phyloP scores from a whole-genome alignment of 2,113 vertebrate genomes.

The Ceyx melanurus region DNA sequence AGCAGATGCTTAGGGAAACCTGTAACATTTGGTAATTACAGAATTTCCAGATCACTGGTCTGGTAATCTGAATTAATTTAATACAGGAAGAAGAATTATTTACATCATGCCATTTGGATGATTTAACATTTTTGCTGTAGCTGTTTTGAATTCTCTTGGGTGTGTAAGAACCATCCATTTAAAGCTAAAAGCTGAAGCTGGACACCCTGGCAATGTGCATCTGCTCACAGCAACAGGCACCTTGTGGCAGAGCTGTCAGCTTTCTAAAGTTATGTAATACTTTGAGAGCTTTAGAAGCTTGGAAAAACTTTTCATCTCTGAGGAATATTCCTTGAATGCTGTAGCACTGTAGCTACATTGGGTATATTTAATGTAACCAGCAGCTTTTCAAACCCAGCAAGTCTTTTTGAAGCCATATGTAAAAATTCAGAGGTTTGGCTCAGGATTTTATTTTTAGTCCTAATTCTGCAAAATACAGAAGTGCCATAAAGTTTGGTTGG shows the following conservation, averaged over 20 bases:
- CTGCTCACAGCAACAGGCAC: not conserved
- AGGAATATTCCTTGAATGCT: not conserved
- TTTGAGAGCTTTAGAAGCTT: not conserved
- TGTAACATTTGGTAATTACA: not conserved
- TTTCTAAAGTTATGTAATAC: not conserved
- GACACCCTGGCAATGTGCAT: not conserved
- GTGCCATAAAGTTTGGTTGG: not conserved
- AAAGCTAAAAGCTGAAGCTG: not conserved
- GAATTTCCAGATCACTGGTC: not conserved
- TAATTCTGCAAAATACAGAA: not conserved
- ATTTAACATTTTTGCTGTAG: not conserved
- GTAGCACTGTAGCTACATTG: not conserved
- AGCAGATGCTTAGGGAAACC: not conserved
- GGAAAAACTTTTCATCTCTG: not conserved
- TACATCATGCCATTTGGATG: fast-evolving
- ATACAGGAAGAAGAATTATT: not conserved
- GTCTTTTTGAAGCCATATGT: not conserved
- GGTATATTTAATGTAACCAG: not conserved
- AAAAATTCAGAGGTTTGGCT: not conserved
- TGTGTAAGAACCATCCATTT: not conserved
- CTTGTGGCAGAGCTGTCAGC: not conserved
- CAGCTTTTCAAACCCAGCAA: not conserved
- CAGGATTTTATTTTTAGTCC: not conserved
- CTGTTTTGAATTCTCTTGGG: not conserved
- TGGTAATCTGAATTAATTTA: not conserved